phyloP scores from a whole-genome alignment of 2,888 invertebrate genomes.

The Agrochola lota region DNA sequence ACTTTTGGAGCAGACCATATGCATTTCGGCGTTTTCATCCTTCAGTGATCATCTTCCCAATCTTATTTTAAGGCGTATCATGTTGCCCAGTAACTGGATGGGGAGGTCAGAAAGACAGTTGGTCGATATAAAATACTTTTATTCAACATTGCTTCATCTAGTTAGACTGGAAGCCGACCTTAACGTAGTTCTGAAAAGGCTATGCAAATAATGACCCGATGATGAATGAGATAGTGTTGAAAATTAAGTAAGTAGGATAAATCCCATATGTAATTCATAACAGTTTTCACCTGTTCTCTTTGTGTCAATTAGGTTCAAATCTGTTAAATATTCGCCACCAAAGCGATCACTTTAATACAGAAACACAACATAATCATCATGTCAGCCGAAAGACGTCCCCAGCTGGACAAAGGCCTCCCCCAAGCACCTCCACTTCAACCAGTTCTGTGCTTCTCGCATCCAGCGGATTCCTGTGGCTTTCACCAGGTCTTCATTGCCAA shows the following conservation, averaged over 20 bases:
- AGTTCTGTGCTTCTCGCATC: too few species aligned
- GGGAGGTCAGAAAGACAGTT: neutral
- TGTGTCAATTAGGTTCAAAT: neutral
- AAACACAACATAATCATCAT: neutral
- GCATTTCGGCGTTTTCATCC: neutral
- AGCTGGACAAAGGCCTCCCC: too few species aligned
- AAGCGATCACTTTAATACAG: neutral
- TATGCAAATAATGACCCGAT: neutral
- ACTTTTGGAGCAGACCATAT: too few species aligned
- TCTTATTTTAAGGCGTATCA: neutral
- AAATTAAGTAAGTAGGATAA: neutral
- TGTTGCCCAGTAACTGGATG: neutral
- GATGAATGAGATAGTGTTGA: neutral
- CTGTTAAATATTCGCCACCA: neutral
- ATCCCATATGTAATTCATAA: neutral
- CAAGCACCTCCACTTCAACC: too few species aligned
- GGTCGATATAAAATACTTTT: neutral
- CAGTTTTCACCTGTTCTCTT: neutral
- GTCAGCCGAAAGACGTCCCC: neutral
- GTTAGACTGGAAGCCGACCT: neutral
- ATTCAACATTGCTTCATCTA: neutral
- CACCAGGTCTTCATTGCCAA: too few species aligned
- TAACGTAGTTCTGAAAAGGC: neutral
- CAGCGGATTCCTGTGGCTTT: too few species aligned
- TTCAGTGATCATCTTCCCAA: neutral